Evolutionary conservation across 1,140 invertebrate genomes (phyloP), one percentile per base, ranked within the genome.

Genomic region (Archegozetes longisetosus): DNA sequence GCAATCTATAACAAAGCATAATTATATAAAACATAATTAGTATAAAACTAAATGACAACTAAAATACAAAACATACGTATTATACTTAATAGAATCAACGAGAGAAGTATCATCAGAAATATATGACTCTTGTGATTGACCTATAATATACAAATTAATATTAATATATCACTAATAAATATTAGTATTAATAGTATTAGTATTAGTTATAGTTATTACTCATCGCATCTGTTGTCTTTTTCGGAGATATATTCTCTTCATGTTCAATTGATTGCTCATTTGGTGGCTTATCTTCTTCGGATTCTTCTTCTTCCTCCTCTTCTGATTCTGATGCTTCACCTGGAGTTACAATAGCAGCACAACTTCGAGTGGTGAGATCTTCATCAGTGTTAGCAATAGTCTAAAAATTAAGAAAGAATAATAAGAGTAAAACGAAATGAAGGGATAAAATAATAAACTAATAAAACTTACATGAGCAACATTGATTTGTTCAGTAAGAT

Each of bases 241-340:
- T 47, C 1, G 47, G 47, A 58, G 24, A 49, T 22, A 25, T 40
- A 17, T 24, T n/a, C 1, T 25, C 24, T 2, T 40, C 24, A 24
- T 40, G n/a, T 28, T 22, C 29, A 20, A 22, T 20, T 2, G 12
- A 9, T 24, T 24, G 24, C 14, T 58, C 24, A 50, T 49, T 25
- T 22, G n/a, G 27, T 23, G 13, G 46, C 22, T 29, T 20, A 23
- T 12, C 4, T 27, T 50, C 49, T 23, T 27, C 28, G 53, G 28
- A 6, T 29, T n/a, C 24, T 27, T n/a, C 25, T 25, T 55, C 13
- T 29, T 55, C 24, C n/a, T 22, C 27, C 4, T 59, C 58, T 52
- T 59, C 58, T 17, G 58, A 59, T 53, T 59, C 58, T 4, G 58
- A 32, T 9, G 58, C 58, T 27, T 59, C 58, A 17, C 58, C 58